Evolutionary conservation across 1,140 invertebrate species (phyloP).

Genomic region (Papilio machaon): DNA sequence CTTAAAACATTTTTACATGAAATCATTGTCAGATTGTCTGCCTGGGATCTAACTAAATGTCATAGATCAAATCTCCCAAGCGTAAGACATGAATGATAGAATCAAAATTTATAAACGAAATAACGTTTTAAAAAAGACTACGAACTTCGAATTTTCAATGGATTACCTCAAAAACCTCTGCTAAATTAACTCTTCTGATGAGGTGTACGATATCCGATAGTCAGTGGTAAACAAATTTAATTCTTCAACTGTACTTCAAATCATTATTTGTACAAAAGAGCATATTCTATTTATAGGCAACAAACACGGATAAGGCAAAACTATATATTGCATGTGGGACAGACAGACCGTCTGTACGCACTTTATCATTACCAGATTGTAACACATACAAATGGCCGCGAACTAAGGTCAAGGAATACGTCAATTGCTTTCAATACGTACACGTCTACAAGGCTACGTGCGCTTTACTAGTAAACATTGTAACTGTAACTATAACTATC

Average conservation of each 20-base stretch:
- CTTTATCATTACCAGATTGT: conserved; percentile 29
- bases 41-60: neutral
- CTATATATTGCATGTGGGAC: conserved; percentile 11
- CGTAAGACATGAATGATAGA: neutral
- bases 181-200: too few species aligned
- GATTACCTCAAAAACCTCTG: too few species aligned
- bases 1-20: neutral
- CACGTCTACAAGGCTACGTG: conserved; percentile 6
- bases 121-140: too few species aligned
- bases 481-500: neutral
- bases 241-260: neutral
- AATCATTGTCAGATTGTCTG: neutral
- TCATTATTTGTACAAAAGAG: neutral
- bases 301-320: conserved; percentile 28
- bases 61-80: neutral
- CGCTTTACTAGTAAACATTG: neutral
- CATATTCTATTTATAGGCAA: conserved; percentile 28
- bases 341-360: conserved; percentile 25
- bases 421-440: conserved; percentile 29
- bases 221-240: too few species aligned
- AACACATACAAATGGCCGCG: conserved; percentile 17
- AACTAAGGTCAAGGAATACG: conserved; percentile 35
- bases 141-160: too few species aligned
- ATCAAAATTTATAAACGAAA: too few species aligned
- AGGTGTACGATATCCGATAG: too few species aligned